These are phyloP conservation scores for Neodon shergylaensis DNA, from an alignment of 2,113 vertebrate genomes.

Conservation along the genomic window DNA sequence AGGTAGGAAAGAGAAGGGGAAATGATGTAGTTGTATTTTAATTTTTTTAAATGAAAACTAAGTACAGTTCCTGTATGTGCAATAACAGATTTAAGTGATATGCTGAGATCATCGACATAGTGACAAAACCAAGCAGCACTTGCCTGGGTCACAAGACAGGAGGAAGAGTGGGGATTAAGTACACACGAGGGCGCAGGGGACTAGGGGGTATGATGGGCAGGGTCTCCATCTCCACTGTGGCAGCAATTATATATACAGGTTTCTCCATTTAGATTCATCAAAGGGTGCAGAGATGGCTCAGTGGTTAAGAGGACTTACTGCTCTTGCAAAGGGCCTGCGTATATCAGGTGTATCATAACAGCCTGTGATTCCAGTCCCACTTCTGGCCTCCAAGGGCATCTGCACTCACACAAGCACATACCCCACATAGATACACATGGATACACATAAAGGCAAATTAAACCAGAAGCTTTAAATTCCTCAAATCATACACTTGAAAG, in stretches of 20 bases:
- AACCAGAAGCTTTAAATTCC: background rate
- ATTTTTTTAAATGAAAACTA: background rate
- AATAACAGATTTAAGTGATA: background rate
- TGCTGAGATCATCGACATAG: background rate
- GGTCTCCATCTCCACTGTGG: background rate
- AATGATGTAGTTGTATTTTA: background rate
- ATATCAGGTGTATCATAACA: background rate
- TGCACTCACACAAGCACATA: background rate
- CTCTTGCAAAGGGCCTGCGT: background rate
- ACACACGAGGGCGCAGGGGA: background rate
- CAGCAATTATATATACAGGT: background rate
- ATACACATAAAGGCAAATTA: background rate
- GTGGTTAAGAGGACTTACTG: background rate
- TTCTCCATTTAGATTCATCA: conserved; percentile 9
- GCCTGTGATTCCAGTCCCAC: background rate
- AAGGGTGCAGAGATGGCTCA: background rate
- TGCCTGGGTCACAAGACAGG: too few relatives aligned
- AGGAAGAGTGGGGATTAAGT: background rate
- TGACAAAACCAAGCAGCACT: background rate
- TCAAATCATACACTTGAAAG: background rate
- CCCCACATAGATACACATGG: background rate
- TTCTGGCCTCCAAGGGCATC: background rate
- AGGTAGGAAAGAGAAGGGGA: background rate
- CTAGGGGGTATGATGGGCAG: background rate
- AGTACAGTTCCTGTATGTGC: background rate